phyloP scores from a whole-genome alignment of 1,140 invertebrate species.

The Sitodiplosis mosellana region DNA sequence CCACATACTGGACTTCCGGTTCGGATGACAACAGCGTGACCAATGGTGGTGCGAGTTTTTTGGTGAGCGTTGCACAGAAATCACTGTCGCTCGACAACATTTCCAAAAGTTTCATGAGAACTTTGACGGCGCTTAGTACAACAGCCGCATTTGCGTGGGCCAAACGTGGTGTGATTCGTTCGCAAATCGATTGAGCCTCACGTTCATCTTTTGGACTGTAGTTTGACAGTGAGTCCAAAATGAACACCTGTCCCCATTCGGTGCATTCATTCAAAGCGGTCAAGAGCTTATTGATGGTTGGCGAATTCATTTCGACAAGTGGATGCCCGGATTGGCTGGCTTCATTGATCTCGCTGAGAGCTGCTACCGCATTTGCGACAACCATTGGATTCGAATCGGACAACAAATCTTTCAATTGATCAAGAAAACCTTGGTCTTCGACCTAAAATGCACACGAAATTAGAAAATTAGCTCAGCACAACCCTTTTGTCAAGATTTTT shows the following conservation, averaged over 20 bases:
- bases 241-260: conserved; percentile 99
- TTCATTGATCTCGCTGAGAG: conserved; percentile 97
- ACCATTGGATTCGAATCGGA: conserved; percentile 99
- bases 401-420: conserved; percentile 89
- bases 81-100: conserved; percentile 86
- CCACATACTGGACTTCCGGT: conserved; percentile 98
- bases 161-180: conserved; percentile 90
- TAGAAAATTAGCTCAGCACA: not conserved
- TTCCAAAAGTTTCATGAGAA: conserved; percentile 94
- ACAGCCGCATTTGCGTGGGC: conserved; percentile 99
- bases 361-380: conserved; percentile 97
- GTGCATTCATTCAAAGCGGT: conserved; percentile 99
- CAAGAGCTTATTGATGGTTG: conserved; percentile 94
- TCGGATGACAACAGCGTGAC: conserved; percentile 96
- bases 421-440: conserved; percentile 78
- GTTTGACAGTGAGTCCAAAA: conserved; percentile 93
- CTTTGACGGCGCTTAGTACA: conserved; percentile 96
- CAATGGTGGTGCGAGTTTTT: conserved; percentile 96
- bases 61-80: conserved; percentile 83
- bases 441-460: conserved; percentile 5
- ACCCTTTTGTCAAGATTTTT: conserved; percentile 2
- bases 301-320: conserved; percentile 89
- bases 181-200: conserved; percentile 98
- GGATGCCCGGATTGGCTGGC: conserved; percentile 81
- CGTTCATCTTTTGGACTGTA: conserved; percentile 94